Base-by-base conservation (phyloP, 92 coral and sea anemone species). In the Desmophyllum pertusum region DNA sequence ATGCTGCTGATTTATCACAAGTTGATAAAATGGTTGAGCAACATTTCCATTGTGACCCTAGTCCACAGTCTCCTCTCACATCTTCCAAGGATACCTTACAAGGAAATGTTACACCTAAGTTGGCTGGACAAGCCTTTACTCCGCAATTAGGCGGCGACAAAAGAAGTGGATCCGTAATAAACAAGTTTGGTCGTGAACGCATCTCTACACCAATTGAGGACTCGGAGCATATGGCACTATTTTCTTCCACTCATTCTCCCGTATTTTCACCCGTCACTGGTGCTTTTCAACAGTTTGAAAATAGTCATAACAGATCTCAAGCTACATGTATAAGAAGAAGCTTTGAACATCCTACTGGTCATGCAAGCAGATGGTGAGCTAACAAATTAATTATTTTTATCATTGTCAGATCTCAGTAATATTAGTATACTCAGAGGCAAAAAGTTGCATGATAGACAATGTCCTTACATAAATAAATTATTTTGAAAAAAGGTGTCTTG, bases 201-300 rank as follows among this genome's bases (percentile, higher is more conserved):
- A 94, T 94, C 59, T 94, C 98, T 33, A 94, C 98, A 7, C 98
- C 98, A 19, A 91, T 94, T 21, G 98, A 94, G 51, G 95, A 94
- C 68, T 72, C 75, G 18, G 89, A 83, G 36, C 89, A 89, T 73
- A 70, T 73, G 4, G 73, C 83, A n/a, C 70, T 87, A 52, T 94
- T 90, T 70, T 89, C 93, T 23, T 86, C 90, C 2, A 87, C 86
- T 51, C 81, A 86, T 40, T 87, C 93, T 17, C 95, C 98, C 29
- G 93, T 90, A 46, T 89, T 94, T 83, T 92, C 98, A 37, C 98
- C 98, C 68, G 92, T 94, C 18, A 61, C 83, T 48, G 59, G 64
- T 62, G 66, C 83, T 43, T 84, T 79, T 69, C 53, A 80, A 52
- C 38, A 65, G 52, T 76, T 74, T 51, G 89, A 73, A 72, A 41